phyloP scores from a whole-genome alignment of 2,113 vertebrate species.

The Burhinus oedicnemus region DNA sequence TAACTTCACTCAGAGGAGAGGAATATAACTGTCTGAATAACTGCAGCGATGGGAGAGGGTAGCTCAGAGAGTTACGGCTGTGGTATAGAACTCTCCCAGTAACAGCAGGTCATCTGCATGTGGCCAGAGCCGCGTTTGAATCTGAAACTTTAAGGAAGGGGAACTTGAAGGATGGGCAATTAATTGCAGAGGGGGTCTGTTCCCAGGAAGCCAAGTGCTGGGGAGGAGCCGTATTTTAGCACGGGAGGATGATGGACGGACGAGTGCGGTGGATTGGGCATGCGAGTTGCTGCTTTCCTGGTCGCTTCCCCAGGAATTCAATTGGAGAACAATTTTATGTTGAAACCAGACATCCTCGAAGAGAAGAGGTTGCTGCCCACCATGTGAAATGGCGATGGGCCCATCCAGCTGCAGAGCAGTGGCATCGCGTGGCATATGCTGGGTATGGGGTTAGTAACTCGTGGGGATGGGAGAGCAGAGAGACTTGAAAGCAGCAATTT shows the following conservation, averaged over 20 bases:
- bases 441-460: not conserved
- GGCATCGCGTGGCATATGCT: accelerated
- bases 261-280: not conserved
- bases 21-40: not conserved
- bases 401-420: not conserved
- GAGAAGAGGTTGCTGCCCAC: not conserved
- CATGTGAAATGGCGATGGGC: not conserved
- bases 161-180: too few species aligned
- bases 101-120: not conserved
- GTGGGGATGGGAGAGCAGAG: not conserved
- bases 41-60: not conserved
- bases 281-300: not conserved
- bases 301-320: not conserved
- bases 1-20: not conserved
- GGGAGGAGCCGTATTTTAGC: not conserved
- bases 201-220: accelerated
- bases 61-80: not conserved
- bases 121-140: not conserved
- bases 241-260: not conserved
- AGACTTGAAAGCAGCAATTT: not conserved
- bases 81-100: not conserved
- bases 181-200: not conserved
- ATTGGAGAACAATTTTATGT: not conserved
- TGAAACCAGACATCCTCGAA: not conserved
- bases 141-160: not conserved